Conservation (phyloP, 2,888 invertebrate species). For the Mylabris sibirica region DNA sequence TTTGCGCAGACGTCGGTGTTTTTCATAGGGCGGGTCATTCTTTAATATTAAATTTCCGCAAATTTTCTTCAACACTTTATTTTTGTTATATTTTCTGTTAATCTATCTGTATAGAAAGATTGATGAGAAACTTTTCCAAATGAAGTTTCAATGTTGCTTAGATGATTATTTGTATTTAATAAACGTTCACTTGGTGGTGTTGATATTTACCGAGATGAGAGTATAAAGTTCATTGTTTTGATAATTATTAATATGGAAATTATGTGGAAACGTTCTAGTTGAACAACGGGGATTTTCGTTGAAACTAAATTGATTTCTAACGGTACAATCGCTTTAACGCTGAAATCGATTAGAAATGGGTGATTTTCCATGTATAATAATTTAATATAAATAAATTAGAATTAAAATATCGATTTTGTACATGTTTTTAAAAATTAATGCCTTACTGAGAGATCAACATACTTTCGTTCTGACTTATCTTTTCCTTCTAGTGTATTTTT, state of each 20-base stretch:
- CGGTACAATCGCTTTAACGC: too few relatives aligned
- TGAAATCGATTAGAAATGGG: too few relatives aligned
- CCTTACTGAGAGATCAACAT: too few relatives aligned
- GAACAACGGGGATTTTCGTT: background rate
- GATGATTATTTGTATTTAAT: background rate
- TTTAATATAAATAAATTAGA: too few relatives aligned
- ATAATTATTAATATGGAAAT: background rate
- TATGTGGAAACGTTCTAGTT: background rate
- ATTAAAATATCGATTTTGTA: too few relatives aligned
- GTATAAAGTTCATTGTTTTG: background rate
- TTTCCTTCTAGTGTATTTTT: too few relatives aligned
- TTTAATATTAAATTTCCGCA: conserved; percentile 26
- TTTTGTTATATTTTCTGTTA: background rate
- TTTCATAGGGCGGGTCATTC: conserved; percentile 31
- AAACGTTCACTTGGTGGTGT: background rate
- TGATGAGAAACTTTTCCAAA: background rate
- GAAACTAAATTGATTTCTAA: too few relatives aligned
- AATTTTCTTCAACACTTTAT: background rate
- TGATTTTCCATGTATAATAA: too few relatives aligned
- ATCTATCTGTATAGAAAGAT: background rate
- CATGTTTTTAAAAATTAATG: too few relatives aligned
- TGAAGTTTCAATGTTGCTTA: background rate
- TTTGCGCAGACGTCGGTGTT: conserved; percentile 31
- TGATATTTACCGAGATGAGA: too few relatives aligned
- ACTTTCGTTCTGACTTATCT: too few relatives aligned